Evolutionary conservation across 35 echinoderm and acorn worm species (phyloP).

Genomic region (Ptychodera flava): DNA sequence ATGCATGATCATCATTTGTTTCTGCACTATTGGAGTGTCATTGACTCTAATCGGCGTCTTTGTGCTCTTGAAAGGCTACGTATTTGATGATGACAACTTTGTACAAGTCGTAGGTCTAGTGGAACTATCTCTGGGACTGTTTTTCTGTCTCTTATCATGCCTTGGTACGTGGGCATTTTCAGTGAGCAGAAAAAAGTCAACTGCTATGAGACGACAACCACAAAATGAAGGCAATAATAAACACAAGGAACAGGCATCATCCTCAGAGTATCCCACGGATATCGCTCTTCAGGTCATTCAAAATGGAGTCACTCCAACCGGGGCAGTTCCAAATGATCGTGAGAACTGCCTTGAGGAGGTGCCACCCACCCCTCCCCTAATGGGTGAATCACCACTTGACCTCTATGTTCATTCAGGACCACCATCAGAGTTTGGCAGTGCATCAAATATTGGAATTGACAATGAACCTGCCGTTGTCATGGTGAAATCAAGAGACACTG

Average conservation of each 20-base stretch:
- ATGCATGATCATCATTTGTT: neutral
- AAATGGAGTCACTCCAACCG: neutral
- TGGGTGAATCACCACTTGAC: neutral
- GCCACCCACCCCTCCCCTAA: neutral
- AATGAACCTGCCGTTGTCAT: neutral
- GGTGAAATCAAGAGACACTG: neutral
- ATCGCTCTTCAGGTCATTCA: neutral
- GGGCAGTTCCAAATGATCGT: neutral
- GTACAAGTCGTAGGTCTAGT: neutral
- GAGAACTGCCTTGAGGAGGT: neutral
- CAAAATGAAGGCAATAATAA: no score
- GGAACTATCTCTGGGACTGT: neutral
- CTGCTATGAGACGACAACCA: neutral
- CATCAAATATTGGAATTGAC: neutral
- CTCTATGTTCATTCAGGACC: neutral
- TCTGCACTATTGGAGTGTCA: neutral
- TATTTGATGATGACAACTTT: neutral
- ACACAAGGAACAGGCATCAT: neutral
- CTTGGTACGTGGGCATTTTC: neutral
- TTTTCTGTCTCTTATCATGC: neutral
- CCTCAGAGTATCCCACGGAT: neutral
- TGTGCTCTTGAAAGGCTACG: neutral
- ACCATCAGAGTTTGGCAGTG: neutral
- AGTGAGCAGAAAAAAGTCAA: neutral
- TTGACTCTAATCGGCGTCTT: neutral